These are phyloP conservation scores for Drosophila kikkawai DNA, from an alignment of 1,140 invertebrate genomes.

Conservation along the genomic window DNA sequence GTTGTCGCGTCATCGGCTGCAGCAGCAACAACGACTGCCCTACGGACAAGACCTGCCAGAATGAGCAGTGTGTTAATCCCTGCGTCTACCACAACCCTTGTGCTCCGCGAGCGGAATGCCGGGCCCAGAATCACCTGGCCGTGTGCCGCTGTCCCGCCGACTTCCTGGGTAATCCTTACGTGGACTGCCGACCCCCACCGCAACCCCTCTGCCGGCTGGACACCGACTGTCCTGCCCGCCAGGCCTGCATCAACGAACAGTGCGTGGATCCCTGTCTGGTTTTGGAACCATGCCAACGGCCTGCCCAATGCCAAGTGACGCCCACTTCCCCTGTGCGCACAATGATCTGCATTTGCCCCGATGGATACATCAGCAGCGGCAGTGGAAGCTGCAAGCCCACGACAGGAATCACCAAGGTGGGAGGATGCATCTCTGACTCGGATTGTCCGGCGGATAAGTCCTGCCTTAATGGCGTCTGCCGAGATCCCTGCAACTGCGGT, in stretches of 20 bases:
- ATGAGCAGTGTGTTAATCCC: slow-evolving; percentile 94
- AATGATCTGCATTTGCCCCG: slow-evolving; percentile 95
- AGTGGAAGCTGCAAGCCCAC: slow-evolving; percentile 91
- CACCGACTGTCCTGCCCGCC: slow-evolving; percentile 91
- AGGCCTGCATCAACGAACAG: slow-evolving; percentile 92
- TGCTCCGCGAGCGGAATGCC: slow-evolving; percentile 91
- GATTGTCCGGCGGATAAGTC: slow-evolving; percentile 91
- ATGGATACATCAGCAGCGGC: slow-evolving; percentile 93
- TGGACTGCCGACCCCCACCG: slow-evolving; percentile 90
- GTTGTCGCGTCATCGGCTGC: slow-evolving; percentile 94
- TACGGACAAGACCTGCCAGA: slow-evolving; percentile 91
- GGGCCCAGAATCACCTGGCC: slow-evolving; percentile 92
- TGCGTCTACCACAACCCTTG: slow-evolving; percentile 91
- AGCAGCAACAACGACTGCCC: slow-evolving; percentile 95
- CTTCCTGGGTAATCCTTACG: slow-evolving; percentile 91
- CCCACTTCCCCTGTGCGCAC: slow-evolving; percentile 93
- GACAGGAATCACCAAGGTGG: slow-evolving; percentile 87
- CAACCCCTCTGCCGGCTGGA: slow-evolving; percentile 92
- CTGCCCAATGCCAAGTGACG: slow-evolving; percentile 92
- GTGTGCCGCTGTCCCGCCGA: slow-evolving; percentile 92
- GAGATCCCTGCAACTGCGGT: slow-evolving; percentile 93
- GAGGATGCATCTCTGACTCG: slow-evolving; percentile 90
- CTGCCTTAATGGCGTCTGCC: slow-evolving; percentile 92
- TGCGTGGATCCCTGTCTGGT: slow-evolving; percentile 93
- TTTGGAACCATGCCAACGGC: slow-evolving; percentile 91